Conservation (phyloP, 2,888 invertebrate genomes). For the Aquatica leii region DNA sequence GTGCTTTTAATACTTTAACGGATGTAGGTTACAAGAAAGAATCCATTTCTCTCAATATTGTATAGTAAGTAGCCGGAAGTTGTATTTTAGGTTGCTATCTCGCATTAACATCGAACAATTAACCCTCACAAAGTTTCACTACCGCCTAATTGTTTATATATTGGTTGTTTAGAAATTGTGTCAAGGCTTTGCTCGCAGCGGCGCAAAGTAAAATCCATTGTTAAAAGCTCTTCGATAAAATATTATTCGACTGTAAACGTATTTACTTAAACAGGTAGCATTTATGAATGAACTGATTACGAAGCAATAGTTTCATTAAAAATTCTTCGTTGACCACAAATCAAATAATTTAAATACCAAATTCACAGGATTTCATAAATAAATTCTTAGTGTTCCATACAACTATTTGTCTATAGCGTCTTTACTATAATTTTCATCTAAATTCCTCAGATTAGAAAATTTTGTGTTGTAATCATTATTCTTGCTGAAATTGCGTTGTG, state of each 20-base stretch:
- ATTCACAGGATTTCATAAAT: conserved; percentile 1
- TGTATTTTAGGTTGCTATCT: conserved; percentile 15
- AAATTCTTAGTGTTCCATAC: conserved; percentile 2
- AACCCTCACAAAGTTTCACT: not conserved
- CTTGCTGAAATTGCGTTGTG: too few relatives aligned
- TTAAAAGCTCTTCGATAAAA: too few relatives aligned
- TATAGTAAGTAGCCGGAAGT: conserved; percentile 39
- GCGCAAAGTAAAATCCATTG: conserved; percentile 21
- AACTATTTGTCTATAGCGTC: not conserved
- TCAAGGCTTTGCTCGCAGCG: not conserved
- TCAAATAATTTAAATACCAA: conserved; percentile 7
- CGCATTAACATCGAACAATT: conserved; percentile 17
- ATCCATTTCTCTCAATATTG: conserved; percentile 37
- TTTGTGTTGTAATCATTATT: not conserved
- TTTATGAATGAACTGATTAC: too few relatives aligned
- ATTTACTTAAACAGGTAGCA: too few relatives aligned
- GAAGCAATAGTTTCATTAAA: too few relatives aligned
- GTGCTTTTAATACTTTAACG: conserved; percentile 38
- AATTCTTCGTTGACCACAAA: not conserved
- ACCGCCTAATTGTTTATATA: not conserved
- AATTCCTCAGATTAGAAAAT: conserved; percentile 1
- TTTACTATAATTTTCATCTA: conserved; percentile 9
- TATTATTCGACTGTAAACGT: too few relatives aligned
- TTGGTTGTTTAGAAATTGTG: conserved; percentile 1
- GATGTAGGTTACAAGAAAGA: conserved; percentile 39